Evolutionary conservation across 2,797 vertebrate species (phyloP).

Genomic region (Carcharodon carcharias): DNA sequence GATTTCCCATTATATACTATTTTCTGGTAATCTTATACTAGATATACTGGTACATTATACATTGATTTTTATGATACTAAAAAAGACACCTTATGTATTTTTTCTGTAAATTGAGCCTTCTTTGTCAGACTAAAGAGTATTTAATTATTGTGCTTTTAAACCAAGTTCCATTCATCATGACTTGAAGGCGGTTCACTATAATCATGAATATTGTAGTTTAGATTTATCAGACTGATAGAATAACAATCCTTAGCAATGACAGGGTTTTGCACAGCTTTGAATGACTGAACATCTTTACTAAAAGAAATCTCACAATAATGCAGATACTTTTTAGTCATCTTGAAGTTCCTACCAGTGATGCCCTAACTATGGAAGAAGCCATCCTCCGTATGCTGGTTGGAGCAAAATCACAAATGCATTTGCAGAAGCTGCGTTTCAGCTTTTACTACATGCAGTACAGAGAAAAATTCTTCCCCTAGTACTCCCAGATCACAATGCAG

Average conservation of each 20-base stretch:
- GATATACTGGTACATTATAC: background rate
- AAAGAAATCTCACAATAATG: background rate
- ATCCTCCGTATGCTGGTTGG: background rate
- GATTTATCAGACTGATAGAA: background rate
- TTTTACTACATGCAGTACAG: background rate
- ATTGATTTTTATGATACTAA: background rate
- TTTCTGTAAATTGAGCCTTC: background rate
- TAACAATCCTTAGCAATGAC: background rate
- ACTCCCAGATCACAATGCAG: background rate
- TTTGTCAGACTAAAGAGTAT: background rate
- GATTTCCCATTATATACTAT: background rate
- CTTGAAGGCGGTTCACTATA: too few relatives aligned
- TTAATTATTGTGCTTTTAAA: constrained; percentile 24
- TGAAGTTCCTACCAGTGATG: background rate
- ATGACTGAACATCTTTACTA: background rate
- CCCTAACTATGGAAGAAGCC: background rate
- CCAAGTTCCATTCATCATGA: background rate
- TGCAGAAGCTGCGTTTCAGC: background rate
- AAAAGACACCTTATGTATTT: background rate
- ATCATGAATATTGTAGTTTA: background rate
- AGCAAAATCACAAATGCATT: background rate
- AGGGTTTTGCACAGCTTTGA: background rate
- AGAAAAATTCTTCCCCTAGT: background rate
- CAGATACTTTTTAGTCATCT: background rate
- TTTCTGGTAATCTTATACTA: background rate